Conservation (phyloP, 2,113 vertebrate species). For the Pseudolaguvia tuberculata region DNA sequence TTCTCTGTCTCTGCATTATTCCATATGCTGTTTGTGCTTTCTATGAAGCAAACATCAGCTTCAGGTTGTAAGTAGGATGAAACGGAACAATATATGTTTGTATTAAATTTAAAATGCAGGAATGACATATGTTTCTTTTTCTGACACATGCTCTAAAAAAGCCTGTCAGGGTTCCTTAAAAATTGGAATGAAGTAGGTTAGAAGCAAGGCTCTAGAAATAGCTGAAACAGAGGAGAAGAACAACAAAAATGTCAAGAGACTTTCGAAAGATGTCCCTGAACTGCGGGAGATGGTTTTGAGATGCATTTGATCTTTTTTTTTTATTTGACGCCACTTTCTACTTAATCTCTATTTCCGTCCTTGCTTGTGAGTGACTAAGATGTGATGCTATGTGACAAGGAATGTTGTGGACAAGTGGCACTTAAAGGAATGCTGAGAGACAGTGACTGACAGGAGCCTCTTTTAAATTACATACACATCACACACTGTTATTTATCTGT, state of each 20-base stretch:
- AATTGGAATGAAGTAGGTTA: slow-evolving; percentile 48
- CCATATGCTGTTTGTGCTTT: slow-evolving; percentile 23
- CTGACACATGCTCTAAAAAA: slow-evolving; percentile 30
- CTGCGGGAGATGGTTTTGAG: slow-evolving; percentile 18
- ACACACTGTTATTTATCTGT: slow-evolving; percentile 35
- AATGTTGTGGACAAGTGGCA: slow-evolving; percentile 34
- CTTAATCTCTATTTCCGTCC: slow-evolving; percentile 38
- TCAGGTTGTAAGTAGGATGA: background rate
- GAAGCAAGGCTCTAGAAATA: slow-evolving; percentile 6
- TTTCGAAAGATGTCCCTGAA: slow-evolving; percentile 27
- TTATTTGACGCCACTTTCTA: slow-evolving; percentile 20
- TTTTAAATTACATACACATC: slow-evolving; percentile 47
- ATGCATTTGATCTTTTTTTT: slow-evolving; percentile 27
- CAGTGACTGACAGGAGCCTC: slow-evolving; percentile 45
- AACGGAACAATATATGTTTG: background rate
- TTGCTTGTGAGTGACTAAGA: slow-evolving; percentile 20
- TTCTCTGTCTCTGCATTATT: background rate
- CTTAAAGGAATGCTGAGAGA: slow-evolving; percentile 36
- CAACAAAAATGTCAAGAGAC: slow-evolving; percentile 29
- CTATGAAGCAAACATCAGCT: slow-evolving; percentile 3
- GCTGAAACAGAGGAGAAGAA: slow-evolving; percentile 42
- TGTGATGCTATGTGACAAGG: slow-evolving; percentile 36
- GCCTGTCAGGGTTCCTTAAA: slow-evolving; percentile 29
- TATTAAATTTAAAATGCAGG: background rate
- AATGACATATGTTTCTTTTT: slow-evolving; percentile 28